A percentile compares a stretch with the other conserved stretches of the same genome.
Conservation (phyloP, 2,113 vertebrate species). For the Cololabis saira region DNA sequence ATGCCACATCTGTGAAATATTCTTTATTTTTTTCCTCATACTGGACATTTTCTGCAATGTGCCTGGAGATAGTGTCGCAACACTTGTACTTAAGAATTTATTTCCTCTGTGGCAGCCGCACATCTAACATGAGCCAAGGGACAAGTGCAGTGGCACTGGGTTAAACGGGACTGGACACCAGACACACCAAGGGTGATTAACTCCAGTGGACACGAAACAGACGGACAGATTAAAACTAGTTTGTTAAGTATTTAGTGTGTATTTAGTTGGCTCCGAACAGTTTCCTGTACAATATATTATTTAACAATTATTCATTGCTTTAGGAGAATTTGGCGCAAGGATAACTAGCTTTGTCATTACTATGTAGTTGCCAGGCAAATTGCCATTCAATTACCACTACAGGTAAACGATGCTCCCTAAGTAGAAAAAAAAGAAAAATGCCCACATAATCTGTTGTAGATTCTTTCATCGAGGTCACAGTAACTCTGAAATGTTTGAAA, state of each 20-base stretch:
- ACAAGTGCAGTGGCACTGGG: constrained; percentile 1
- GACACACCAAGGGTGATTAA: constrained; percentile 23
- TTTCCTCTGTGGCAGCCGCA: constrained; percentile 15
- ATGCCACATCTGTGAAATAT: no score
- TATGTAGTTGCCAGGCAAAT: constrained; percentile 9
- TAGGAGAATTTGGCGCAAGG: not conserved
- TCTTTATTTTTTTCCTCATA: no score
- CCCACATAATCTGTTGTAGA: not conserved
- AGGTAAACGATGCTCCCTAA: not conserved
- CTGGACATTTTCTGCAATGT: not conserved
- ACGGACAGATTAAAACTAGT: not conserved
- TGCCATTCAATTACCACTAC: constrained; percentile 5
- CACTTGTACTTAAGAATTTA: constrained; percentile 30
- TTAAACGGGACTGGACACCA: constrained; percentile 29
- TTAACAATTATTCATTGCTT: not conserved
- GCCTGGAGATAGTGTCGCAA: not conserved
- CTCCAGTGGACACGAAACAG: not conserved
- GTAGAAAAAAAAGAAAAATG: not conserved
- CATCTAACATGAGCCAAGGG: constrained; percentile 18
- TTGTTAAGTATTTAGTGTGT: no score
- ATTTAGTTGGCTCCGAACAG: not conserved
- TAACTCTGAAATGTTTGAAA: no score
- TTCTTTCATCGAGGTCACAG: no score
- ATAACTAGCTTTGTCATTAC: constrained; percentile 5
- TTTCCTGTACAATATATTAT: not conserved